Evolutionary conservation across 2,797 vertebrate genomes (phyloP).

Genomic region (Chaenodraco wilsoni): DNA sequence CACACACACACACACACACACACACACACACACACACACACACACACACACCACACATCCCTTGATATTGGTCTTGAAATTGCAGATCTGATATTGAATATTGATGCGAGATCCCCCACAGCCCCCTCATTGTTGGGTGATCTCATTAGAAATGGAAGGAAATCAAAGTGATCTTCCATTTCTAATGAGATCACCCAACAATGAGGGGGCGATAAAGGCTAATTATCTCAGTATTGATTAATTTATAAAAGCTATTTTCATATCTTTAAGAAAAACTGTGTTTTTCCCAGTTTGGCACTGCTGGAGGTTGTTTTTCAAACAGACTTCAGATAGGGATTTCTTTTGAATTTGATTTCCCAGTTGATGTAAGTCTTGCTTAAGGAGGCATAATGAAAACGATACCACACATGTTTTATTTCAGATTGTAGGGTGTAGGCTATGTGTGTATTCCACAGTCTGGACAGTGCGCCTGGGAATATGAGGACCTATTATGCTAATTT

Average conservation of each 20-base stretch:
- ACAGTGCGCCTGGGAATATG: not conserved
- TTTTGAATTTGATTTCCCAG: slow-evolving; percentile 32
- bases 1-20: not conserved
- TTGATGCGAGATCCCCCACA: slow-evolving; percentile 56
- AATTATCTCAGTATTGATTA: slow-evolving; percentile 72
- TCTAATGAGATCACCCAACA: slow-evolving; percentile 68
- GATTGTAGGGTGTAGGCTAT: too few relatives aligned
- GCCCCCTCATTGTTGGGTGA: too few relatives aligned
- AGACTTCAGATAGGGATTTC: slow-evolving; percentile 5
- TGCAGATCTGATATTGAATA: slow-evolving; percentile 66
- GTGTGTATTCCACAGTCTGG: not conserved
- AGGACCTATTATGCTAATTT: not conserved
- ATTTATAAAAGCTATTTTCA: slow-evolving; percentile 67
- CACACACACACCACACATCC: slow-evolving; percentile 1
- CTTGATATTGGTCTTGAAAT: slow-evolving; percentile 45
- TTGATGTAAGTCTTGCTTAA: slow-evolving; percentile 58
- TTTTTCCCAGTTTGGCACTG: slow-evolving; percentile 46
- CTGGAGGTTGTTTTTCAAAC: slow-evolving; percentile 63
- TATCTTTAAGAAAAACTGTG: slow-evolving; percentile 53
- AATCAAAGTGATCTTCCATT: too few relatives aligned
- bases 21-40: too few relatives aligned
- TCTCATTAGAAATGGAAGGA: too few relatives aligned
- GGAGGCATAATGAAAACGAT: slow-evolving; percentile 34
- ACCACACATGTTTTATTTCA: not conserved
- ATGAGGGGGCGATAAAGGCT: slow-evolving; percentile 57